phyloP scores from a whole-genome alignment of 2,797 vertebrate species.

The Bufotes viridis region DNA sequence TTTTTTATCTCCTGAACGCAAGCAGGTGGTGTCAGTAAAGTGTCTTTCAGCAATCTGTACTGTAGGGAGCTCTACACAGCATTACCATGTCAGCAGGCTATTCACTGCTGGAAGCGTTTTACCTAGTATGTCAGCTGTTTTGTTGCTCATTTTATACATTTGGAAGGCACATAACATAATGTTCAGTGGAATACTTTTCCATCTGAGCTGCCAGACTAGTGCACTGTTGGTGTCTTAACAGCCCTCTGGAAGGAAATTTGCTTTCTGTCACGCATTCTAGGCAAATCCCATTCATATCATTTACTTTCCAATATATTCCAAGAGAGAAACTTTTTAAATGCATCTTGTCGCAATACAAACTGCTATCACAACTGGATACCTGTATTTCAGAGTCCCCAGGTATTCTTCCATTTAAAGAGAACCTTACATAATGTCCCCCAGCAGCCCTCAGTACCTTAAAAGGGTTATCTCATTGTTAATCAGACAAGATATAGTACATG shows the following conservation, averaged over 20 bases:
- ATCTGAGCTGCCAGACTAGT: neutral
- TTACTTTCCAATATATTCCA: neutral
- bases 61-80: neutral
- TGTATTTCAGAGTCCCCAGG: neutral
- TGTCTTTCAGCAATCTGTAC: neutral
- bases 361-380: neutral
- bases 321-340: neutral
- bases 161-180: neutral
- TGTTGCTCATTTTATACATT: slow-evolving; percentile 1
- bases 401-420: neutral
- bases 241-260: neutral
- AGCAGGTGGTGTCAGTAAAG: too few species aligned
- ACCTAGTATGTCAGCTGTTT: slow-evolving; percentile 1
- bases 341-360: neutral
- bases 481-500: too few species aligned
- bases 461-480: too few species aligned
- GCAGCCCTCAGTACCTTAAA: too few species aligned
- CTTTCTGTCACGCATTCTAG: neutral
- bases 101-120: neutral
- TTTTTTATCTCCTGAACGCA: too few species aligned
- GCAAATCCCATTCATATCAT: neutral
- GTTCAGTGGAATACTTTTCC: neutral
- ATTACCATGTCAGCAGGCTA: neutral
- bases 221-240: slow-evolving; percentile 6
- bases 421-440: too few species aligned